Percentiles rank a stretch among this genome's conserved stretches.
Evolutionary conservation across 2,888 invertebrate genomes (phyloP).

Genomic region (Agriopis marginaria): DNA sequence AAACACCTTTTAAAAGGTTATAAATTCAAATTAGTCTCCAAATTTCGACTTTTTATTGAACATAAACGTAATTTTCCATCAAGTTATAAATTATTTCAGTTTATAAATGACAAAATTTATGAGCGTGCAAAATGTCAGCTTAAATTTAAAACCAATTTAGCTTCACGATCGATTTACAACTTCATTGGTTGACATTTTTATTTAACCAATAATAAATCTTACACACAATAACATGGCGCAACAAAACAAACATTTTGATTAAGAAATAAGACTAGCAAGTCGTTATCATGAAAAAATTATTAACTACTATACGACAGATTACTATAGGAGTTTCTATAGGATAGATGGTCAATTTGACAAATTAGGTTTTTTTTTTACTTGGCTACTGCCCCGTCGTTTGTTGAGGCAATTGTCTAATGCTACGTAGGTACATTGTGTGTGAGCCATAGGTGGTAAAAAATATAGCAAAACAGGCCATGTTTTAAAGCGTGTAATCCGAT

Average conservation of each 20-base stretch:
- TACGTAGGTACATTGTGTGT: too few relatives aligned
- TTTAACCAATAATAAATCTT: neutral
- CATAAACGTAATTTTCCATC: neutral
- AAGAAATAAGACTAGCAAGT: too few relatives aligned
- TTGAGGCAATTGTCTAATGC: too few relatives aligned
- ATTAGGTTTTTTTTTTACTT: too few relatives aligned
- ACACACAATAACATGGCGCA: neutral
- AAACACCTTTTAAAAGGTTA: neutral
- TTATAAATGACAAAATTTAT: constrained; percentile 15
- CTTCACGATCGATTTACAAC: neutral
- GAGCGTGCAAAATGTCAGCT: constrained; percentile 19
- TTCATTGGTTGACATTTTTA: constrained; percentile 9
- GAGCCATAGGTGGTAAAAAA: neutral
- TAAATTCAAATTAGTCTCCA: neutral
- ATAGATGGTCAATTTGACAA: too few relatives aligned
- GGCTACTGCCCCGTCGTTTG: too few relatives aligned
- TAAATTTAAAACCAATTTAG: constrained; percentile 3
- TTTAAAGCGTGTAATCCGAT: neutral
- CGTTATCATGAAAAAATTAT: too few relatives aligned
- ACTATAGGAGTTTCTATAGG: too few relatives aligned
- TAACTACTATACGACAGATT: too few relatives aligned
- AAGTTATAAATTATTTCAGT: neutral
- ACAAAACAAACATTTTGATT: neutral
- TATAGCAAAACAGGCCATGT: neutral
- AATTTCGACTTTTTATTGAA: neutral